Evolutionary conservation across 2,113 vertebrate species (phyloP).

Genomic region (Rhinoderma darwinii): DNA sequence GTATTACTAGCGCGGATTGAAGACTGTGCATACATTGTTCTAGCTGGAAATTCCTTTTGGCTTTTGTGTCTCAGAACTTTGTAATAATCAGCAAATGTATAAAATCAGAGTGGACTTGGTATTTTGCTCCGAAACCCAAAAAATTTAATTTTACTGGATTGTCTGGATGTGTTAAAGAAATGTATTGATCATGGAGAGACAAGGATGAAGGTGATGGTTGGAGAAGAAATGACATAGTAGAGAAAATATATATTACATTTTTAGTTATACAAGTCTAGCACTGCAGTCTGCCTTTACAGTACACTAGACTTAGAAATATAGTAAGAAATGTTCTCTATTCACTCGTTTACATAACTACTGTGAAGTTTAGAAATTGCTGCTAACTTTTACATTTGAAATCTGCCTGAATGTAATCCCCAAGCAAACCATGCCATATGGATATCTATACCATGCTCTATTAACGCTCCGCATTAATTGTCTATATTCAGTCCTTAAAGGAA

Average conservation of each 20-base stretch:
- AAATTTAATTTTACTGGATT: not conserved
- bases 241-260: not conserved
- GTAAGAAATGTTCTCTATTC: too few species aligned
- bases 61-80: slow-evolving; percentile 2
- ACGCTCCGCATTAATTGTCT: too few species aligned
- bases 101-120: not conserved
- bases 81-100: not conserved
- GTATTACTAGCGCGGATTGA: not conserved
- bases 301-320: too few species aligned
- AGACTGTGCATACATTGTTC: not conserved
- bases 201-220: not conserved
- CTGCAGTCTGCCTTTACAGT: too few species aligned
- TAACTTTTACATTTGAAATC: too few species aligned
- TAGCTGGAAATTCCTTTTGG: not conserved
- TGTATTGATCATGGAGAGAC: not conserved
- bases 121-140: not conserved
- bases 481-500: too few species aligned
- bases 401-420: too few species aligned
- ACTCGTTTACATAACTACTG: not conserved
- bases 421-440: too few species aligned
- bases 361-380: not conserved
- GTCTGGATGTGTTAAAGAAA: not conserved
- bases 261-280: not conserved
- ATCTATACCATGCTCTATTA: too few species aligned
- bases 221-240: not conserved